These are phyloP conservation scores for Loripinus fragilis DNA, from an alignment of 2,888 invertebrate genomes.

Conservation along the genomic window DNA sequence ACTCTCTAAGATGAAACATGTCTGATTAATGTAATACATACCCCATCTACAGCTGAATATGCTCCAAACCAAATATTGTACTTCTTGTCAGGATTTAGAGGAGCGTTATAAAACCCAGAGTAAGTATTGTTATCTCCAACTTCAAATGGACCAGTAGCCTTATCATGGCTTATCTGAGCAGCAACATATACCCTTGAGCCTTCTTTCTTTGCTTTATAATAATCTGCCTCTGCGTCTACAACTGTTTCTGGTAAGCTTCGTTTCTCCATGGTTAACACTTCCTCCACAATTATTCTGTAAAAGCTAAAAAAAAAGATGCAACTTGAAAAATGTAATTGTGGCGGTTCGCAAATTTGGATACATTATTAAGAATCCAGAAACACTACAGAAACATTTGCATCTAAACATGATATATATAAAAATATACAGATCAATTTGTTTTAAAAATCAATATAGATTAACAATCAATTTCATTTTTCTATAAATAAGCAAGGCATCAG, in stretches of 20 bases:
- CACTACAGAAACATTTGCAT: too few relatives aligned
- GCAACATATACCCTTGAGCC: constrained; percentile 92
- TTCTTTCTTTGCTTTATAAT: constrained; percentile 87
- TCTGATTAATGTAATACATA: too few relatives aligned
- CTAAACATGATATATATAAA: too few relatives aligned
- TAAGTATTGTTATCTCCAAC: constrained; percentile 91
- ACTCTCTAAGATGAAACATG: too few relatives aligned
- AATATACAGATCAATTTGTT: too few relatives aligned
- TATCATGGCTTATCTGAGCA: constrained; percentile 89
- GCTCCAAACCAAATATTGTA: constrained; percentile 89
- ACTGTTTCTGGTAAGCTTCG: constrained; percentile 80
- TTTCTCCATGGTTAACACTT: constrained; percentile 28
- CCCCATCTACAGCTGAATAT: constrained; percentile 88
- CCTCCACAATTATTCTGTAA: constrained; percentile 78
- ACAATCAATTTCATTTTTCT: too few relatives aligned
- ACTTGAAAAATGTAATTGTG: too few relatives aligned
- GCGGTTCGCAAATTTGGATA: too few relatives aligned
- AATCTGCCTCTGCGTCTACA: constrained; percentile 87
- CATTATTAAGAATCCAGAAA: too few relatives aligned
- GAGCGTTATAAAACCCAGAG: constrained; percentile 92
- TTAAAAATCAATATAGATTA: too few relatives aligned
- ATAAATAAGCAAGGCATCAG: too few relatives aligned
- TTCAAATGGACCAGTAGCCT: constrained; percentile 87
- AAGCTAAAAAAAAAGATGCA: too few relatives aligned
- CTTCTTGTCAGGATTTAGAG: constrained; percentile 87